Conservation (phyloP, 2,888 invertebrate genomes). For the Gnatocerus cornutus region DNA sequence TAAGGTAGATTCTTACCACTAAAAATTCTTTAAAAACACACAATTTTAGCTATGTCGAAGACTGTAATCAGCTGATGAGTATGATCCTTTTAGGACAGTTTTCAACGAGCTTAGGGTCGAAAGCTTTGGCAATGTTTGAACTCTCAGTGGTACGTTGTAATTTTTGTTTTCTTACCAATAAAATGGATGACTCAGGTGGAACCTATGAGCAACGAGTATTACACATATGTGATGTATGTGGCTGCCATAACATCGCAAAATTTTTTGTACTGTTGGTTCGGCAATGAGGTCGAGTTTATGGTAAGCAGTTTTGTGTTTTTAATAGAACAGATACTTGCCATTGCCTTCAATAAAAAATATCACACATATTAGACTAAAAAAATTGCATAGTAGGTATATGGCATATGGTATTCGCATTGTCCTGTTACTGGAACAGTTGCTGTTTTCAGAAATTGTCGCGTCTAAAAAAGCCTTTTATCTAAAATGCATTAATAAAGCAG, state of each 20-base stretch:
- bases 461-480: too few relatives aligned
- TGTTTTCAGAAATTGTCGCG: too few relatives aligned
- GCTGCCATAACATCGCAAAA: not conserved
- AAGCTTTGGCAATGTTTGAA: constrained; percentile 6
- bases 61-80: not conserved
- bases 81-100: constrained; percentile 11
- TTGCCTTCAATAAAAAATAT: too few relatives aligned
- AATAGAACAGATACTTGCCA: not conserved
- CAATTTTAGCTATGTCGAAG: not conserved
- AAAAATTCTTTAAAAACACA: not conserved
- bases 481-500: too few relatives aligned
- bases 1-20: not conserved
- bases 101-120: not conserved
- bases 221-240: not conserved
- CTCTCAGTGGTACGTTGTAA: not conserved
- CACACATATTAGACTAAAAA: too few relatives aligned
- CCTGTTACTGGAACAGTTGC: too few relatives aligned
- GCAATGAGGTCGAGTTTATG: constrained; percentile 12
- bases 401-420: too few relatives aligned
- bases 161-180: not conserved
- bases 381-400: too few relatives aligned
- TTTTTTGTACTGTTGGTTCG: constrained; percentile 20
- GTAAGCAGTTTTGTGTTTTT: not conserved
- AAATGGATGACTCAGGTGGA: not conserved
- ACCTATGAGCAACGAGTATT: constrained; percentile 4